Percentiles rank a stretch among this genome's conserved stretches.
Conservation (phyloP, 2,113 vertebrate genomes). For the Hippocampus guttulatus region DNA sequence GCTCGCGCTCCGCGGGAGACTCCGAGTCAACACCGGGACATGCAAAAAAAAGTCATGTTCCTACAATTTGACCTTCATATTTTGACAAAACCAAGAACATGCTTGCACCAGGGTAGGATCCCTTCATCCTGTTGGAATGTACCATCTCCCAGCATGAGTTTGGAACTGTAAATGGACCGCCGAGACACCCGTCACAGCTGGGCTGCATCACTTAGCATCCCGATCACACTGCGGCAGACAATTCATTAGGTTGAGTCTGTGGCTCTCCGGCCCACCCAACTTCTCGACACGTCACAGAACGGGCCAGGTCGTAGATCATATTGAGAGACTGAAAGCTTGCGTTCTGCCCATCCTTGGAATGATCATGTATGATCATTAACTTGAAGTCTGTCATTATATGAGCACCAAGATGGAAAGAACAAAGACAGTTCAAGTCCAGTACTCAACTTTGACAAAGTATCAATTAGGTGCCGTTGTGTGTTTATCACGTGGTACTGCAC, state of each 20-base stretch:
- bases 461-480: neutral
- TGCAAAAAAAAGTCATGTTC: slow-evolving; percentile 37
- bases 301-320: slow-evolving; percentile 57
- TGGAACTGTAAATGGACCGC: slow-evolving; percentile 63
- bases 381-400: slow-evolving; percentile 10
- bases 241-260: slow-evolving; percentile 35
- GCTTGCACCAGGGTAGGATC: slow-evolving; percentile 21
- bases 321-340: slow-evolving; percentile 41
- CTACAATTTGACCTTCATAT: slow-evolving; percentile 44
- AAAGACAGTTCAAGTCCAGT: neutral
- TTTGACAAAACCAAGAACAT: slow-evolving; percentile 32
- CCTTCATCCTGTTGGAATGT: slow-evolving; percentile 42
- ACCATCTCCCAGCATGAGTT: slow-evolving; percentile 49
- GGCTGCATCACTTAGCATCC: slow-evolving; percentile 66
- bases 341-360: slow-evolving; percentile 11
- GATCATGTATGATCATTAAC: slow-evolving; percentile 7
- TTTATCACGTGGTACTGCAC: neutral
- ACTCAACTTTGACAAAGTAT: neutral
- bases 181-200: slow-evolving; percentile 64
- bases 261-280: slow-evolving; percentile 67
- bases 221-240: slow-evolving; percentile 32
- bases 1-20: slow-evolving; percentile 34
- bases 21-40: slow-evolving; percentile 42
- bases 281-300: slow-evolving; percentile 53
- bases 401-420: slow-evolving; percentile 3